Conservation (phyloP, 2,797 vertebrate genomes). For the Poecile montanus region DNA sequence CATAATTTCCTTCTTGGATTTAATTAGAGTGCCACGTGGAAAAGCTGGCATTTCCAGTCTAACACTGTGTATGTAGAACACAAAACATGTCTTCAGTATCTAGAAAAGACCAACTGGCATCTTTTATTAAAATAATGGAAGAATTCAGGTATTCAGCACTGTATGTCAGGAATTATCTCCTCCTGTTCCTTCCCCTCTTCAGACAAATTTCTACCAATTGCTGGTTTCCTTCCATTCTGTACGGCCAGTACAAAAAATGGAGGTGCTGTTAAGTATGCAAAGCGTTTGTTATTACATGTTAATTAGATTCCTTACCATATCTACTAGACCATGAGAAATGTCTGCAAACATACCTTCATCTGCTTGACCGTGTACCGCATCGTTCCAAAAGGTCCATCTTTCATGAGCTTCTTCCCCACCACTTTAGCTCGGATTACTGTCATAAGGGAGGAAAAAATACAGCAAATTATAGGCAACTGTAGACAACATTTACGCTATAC, state of each 20-base stretch:
- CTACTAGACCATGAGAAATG: neutral
- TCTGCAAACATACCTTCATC: conserved; percentile 84
- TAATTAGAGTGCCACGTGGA: neutral
- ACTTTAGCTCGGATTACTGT: conserved; percentile 97
- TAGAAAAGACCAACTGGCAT: neutral
- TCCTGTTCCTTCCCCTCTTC: neutral
- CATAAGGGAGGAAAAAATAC: conserved; percentile 33
- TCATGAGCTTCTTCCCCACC: conserved; percentile 94
- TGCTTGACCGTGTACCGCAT: conserved; percentile 97
- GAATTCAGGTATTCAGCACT: neutral
- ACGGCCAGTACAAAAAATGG: neutral
- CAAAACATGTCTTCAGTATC: neutral
- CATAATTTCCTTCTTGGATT: neutral
- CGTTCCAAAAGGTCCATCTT: conserved; percentile 91
- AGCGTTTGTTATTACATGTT: neutral
- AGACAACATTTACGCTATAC: neutral
- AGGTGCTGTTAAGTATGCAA: neutral
- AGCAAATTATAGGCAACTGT: neutral
- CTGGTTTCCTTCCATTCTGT: neutral
- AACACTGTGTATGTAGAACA: neutral
- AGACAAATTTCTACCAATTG: neutral
- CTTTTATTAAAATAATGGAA: neutral
- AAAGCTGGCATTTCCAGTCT: neutral
- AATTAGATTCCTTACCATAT: neutral
- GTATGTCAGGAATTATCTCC: neutral